Evolutionary conservation across 2,113 vertebrate genomes (phyloP), one percentile per base, ranked within the genome.

Genomic region (Calidris pygmaea): DNA sequence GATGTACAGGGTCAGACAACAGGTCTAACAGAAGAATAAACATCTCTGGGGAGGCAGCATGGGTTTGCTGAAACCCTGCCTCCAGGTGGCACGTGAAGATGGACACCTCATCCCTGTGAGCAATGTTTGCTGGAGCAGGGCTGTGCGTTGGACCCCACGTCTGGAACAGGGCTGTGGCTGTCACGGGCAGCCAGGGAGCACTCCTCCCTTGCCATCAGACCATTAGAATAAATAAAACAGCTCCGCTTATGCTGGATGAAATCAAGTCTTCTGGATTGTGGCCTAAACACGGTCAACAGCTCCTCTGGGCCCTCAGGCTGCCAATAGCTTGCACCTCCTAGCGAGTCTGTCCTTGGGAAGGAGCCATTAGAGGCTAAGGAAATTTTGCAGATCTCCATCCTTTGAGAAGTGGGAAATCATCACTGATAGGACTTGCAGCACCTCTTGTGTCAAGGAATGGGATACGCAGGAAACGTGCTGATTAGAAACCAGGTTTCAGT

Each of bases 241-340:
- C 87, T 97, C 75, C 68, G 1, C 67, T 96, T 93, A 70, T 3
- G 15, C 89, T 96, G 95, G 95, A 97, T 97, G 95, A 95, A 96
- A 91, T 97, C 95, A 96, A 95, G 93, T 80, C 74, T 80, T 93
- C 95, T 97, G 96, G 96, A 95, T 58, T 47, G 3, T 5, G 87
- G 96, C 96, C 96, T 97, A 94, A 97, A 97, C 96, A 97, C 96
- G 81, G 96, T 96, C 96, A 96, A 93, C 84, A 83, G 96, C 93
- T 97, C 96, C 96, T 95, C 89, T 97, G 96, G 96, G 96, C 67
- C 96, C 63, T 87, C 1, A 4, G 79, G 90, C 96, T 96, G 96
- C 97, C 97, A 97, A 96, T 62, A 96, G 86, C 86, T 95, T 95
- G 78, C 93, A 96, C 96, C 95, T 96, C 96, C 95, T 96, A 95